These are phyloP conservation scores for Marmota flaviventris DNA, from an alignment of 2,113 vertebrate genomes.

Conservation along the genomic window DNA sequence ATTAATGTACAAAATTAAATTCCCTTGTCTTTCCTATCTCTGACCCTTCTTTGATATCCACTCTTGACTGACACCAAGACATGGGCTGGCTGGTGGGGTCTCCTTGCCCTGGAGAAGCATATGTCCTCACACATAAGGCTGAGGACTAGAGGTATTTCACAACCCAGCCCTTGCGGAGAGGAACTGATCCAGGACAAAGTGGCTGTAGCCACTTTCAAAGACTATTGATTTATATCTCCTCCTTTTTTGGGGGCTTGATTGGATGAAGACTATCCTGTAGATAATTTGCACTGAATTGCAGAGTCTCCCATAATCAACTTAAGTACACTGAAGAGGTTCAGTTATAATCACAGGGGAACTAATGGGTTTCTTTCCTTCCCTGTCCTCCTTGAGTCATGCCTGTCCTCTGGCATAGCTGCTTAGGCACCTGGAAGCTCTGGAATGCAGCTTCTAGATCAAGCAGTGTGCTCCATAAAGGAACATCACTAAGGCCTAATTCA, in stretches of 20 bases:
- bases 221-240: background rate
- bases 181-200: background rate
- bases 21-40: background rate
- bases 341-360: background rate
- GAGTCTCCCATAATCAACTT: slow-evolving; percentile 50
- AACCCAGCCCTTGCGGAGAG: background rate
- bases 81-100: background rate
- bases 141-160: background rate
- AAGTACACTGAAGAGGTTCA: background rate
- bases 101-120: background rate
- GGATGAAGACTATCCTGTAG: background rate
- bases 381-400: background rate
- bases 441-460: background rate
- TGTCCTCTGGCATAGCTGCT: background rate
- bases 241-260: background rate
- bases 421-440: background rate
- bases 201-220: background rate
- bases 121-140: background rate
- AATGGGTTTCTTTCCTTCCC: background rate
- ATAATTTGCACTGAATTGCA: slow-evolving; percentile 39
- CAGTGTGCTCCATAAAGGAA: background rate
- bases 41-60: background rate
- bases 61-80: background rate
- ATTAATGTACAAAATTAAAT: background rate
- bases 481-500: background rate